Percentiles rank a stretch among this genome's conserved stretches.
These are phyloP conservation scores for Melitaea athalia DNA, from an alignment of 2,888 invertebrate genomes.

Conservation along the genomic window DNA sequence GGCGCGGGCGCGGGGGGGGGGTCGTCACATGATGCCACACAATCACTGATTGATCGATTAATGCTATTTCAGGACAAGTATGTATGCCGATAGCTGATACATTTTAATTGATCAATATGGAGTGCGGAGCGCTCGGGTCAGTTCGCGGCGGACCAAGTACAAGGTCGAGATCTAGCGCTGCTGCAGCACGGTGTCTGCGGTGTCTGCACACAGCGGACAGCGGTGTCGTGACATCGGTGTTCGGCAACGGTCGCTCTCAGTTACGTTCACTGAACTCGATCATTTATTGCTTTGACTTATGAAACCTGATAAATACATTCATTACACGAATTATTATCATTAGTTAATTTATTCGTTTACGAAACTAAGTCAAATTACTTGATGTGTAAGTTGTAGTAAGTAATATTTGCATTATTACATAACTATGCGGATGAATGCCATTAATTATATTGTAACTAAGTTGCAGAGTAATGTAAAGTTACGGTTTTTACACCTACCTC, in stretches of 20 bases:
- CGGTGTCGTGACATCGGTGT: not conserved
- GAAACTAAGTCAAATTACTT: not conserved
- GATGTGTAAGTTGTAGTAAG: too few species aligned
- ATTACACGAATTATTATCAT: not conserved
- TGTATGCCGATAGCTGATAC: constrained; percentile 28
- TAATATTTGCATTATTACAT: not conserved
- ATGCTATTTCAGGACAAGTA: constrained; percentile 28
- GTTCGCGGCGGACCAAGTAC: constrained; percentile 4
- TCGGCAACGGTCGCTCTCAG: not conserved
- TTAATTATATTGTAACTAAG: not conserved
- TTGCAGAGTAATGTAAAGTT: not conserved
- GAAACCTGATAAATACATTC: not conserved
- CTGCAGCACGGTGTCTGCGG: not conserved
- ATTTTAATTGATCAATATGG: constrained; percentile 25
- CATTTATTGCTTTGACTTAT: not conserved
- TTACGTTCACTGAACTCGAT: constrained; percentile 10
- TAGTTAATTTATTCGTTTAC: not conserved
- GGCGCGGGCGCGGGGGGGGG: constrained; percentile 5
- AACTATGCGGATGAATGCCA: not conserved
- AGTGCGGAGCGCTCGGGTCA: constrained; percentile 7
- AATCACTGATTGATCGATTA: constrained; percentile 43
- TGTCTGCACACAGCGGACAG: too few species aligned
- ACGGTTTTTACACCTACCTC: too few species aligned
- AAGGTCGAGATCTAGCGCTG: not conserved
- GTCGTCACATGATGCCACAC: constrained; percentile 39